These are phyloP conservation scores for Lycophotia porphyrea DNA, from an alignment of 2,888 invertebrate species.

Conservation along the genomic window DNA sequence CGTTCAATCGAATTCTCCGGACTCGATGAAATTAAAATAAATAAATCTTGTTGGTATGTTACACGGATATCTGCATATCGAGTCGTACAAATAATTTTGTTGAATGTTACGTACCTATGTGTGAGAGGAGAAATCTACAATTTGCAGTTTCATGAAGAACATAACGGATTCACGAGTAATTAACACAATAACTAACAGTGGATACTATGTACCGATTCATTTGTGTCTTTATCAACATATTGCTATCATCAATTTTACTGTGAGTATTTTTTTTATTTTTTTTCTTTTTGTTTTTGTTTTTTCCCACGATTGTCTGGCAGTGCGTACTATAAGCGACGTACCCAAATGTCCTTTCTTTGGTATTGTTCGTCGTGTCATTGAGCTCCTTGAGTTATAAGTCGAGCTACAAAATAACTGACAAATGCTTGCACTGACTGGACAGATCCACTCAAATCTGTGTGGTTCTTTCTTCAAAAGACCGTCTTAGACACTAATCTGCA, in stretches of 20 bases:
- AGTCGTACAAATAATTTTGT: neutral
- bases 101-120: neutral
- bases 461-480: too few species aligned
- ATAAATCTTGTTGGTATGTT: conserved; percentile 65
- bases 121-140: neutral
- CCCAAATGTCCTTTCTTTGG: too few species aligned
- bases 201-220: neutral
- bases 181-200: neutral
- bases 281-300: too few species aligned
- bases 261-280: too few species aligned
- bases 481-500: too few species aligned
- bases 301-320: too few species aligned
- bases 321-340: too few species aligned
- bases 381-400: too few species aligned
- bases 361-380: too few species aligned
- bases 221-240: neutral
- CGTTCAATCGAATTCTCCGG: conserved; percentile 62
- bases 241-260: neutral
- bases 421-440: too few species aligned
- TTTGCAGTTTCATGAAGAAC: neutral
- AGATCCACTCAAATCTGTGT: too few species aligned
- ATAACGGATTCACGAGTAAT: neutral
- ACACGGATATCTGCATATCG: neutral
- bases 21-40: conserved; percentile 69
- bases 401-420: too few species aligned